Evolutionary conservation across 2,888 invertebrate genomes (phyloP).

Genomic region (Hyposoter dolosus): DNA sequence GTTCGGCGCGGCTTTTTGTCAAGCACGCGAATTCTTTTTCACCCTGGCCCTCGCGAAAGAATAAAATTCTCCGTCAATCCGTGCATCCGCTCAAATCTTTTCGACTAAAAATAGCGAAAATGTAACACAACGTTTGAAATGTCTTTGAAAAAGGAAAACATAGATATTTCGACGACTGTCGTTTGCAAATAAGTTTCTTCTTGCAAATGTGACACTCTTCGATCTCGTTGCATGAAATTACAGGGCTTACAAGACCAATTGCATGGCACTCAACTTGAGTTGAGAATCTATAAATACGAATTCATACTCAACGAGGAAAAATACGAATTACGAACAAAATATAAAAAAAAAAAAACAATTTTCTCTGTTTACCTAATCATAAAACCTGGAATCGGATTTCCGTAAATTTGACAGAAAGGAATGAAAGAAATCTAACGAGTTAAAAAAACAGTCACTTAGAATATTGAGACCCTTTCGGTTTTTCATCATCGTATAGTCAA

Average conservation of each 20-base stretch:
- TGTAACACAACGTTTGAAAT: neutral
- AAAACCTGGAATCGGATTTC: neutral
- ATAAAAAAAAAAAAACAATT: neutral
- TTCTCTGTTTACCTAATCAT: neutral
- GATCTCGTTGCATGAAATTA: neutral
- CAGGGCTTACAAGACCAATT: neutral
- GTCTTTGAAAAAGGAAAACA: neutral
- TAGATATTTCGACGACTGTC: neutral
- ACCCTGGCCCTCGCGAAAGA: neutral
- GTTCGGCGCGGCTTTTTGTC: neutral
- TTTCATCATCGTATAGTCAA: neutral
- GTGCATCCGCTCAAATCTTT: neutral
- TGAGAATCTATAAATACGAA: neutral
- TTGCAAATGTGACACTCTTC: slow-evolving; percentile 1
- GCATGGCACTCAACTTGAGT: neutral
- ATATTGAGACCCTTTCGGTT: neutral
- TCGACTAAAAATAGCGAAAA: neutral
- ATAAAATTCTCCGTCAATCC: neutral
- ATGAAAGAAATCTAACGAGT: neutral
- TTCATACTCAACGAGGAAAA: neutral
- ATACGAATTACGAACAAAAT: neutral
- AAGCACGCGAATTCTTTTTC: neutral
- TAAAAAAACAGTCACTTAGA: neutral
- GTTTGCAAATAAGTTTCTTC: neutral
- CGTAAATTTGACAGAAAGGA: neutral